A percentile compares a stretch with the other conserved stretches of the same genome.
phyloP scores from a whole-genome alignment of 2,888 invertebrate genomes.

The Sphinx pinastri region DNA sequence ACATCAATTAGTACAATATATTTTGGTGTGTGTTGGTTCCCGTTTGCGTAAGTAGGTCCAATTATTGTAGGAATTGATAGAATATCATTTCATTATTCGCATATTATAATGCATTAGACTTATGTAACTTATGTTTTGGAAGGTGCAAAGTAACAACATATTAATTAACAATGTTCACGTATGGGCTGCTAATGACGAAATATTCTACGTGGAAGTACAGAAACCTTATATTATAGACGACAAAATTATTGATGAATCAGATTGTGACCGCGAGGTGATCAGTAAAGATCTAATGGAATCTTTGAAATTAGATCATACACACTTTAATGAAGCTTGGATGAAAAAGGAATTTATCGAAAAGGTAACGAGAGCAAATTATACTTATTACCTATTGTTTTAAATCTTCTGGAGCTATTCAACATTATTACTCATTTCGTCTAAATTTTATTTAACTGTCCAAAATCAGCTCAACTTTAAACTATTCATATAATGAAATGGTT shows the following conservation, averaged over 20 bases:
- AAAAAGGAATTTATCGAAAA: conserved; percentile 70
- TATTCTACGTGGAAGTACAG: conserved; percentile 66
- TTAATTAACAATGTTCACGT: conserved; percentile 58
- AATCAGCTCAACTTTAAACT: no score
- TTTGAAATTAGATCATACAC: conserved; percentile 58
- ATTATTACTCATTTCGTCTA: not conserved
- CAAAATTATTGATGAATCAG: conserved; percentile 34
- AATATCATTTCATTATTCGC: no score
- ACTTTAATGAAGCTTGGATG: conserved; percentile 69
- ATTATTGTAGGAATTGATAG: no score
- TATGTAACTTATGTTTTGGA: conserved; percentile 30
- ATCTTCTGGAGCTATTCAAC: no score
- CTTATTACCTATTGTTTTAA: no score
- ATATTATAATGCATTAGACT: no score
- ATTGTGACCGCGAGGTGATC: conserved; percentile 54
- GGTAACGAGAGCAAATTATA: conserved; percentile 46
- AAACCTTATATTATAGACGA: conserved; percentile 59
- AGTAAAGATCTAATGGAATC: conserved; percentile 49
- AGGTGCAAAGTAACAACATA: conserved; percentile 55
- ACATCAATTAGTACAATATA: no score
- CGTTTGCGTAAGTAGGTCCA: no score
- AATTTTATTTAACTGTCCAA: no score
- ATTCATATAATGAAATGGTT: no score
- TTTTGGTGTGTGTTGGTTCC: no score
- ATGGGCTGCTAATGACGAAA: conserved; percentile 69